A percentile compares a stretch with the other conserved stretches of the same genome.
These are phyloP conservation scores for Sturnus vulgaris DNA, from an alignment of 2,113 vertebrate genomes.

Conservation along the genomic window DNA sequence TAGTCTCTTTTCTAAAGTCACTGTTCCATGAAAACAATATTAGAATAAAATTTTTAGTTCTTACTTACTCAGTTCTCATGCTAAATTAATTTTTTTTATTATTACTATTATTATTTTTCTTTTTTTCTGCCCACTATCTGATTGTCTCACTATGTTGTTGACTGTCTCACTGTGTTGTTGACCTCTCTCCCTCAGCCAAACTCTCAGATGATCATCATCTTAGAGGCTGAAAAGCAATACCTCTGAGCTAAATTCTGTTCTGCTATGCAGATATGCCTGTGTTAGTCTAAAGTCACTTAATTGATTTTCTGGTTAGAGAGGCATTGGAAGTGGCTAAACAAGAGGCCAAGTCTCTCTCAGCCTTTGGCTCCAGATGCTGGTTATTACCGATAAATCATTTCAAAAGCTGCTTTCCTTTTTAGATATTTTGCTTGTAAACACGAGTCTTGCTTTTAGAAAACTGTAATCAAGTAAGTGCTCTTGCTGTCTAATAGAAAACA, in stretches of 20 bases:
- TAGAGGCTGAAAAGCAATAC: not conserved
- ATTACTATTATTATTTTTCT: too few relatives aligned
- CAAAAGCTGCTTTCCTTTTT: conserved; percentile 17
- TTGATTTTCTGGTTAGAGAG: conserved; percentile 22
- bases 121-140: not conserved
- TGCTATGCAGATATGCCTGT: not conserved
- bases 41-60: not conserved
- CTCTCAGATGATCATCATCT: not conserved
- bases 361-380: not conserved
- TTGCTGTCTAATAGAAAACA: not conserved
- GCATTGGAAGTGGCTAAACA: not conserved
- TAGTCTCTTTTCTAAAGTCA: not conserved
- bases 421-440: conserved; percentile 18
- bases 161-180: not conserved
- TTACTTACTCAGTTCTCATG: not conserved
- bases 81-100: not conserved
- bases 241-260: not conserved
- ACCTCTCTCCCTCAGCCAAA: not conserved
- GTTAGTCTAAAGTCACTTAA: conserved; percentile 1
- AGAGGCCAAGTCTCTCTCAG: not conserved
- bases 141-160: not conserved
- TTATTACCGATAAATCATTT: conserved; percentile 18
- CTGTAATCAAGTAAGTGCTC: conserved; percentile 9
- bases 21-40: not conserved
- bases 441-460: conserved; percentile 14